Percentiles rank a stretch among this genome's conserved stretches.
These are phyloP conservation scores for Brotula barbata DNA, from an alignment of 2,797 vertebrate genomes.

Conservation along the genomic window DNA sequence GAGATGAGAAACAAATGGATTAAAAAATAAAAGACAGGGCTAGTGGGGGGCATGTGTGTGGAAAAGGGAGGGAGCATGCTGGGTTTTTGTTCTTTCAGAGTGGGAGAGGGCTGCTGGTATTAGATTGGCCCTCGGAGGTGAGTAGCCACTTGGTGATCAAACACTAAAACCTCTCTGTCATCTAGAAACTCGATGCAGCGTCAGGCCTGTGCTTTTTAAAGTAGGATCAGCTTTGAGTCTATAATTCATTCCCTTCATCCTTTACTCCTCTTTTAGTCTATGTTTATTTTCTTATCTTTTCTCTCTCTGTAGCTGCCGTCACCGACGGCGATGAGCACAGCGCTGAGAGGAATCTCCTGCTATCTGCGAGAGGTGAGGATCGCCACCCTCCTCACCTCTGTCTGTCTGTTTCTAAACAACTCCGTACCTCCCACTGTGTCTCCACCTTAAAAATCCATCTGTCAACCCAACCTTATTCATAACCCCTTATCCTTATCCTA, in stretches of 20 bases:
- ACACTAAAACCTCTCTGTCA: slow-evolving; percentile 48
- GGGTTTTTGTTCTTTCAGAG: slow-evolving; percentile 57
- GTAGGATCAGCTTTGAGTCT: slow-evolving; percentile 32
- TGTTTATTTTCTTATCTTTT: slow-evolving; percentile 5
- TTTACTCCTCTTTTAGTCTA: background rate
- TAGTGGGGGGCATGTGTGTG: slow-evolving; percentile 16
- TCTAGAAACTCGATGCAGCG: slow-evolving; percentile 29
- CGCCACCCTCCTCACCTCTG: slow-evolving; percentile 1
- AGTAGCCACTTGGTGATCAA: slow-evolving; percentile 61
- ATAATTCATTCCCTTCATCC: slow-evolving; percentile 6
- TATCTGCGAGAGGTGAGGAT: slow-evolving; percentile 88
- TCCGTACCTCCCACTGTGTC: too few species aligned
- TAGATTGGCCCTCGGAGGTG: slow-evolving; percentile 57
- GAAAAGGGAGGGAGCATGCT: slow-evolving; percentile 18
- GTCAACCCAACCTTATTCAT: background rate
- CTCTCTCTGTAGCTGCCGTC: slow-evolving; percentile 81
- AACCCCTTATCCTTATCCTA: too few species aligned
- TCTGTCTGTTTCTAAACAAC: background rate
- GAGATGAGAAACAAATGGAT: slow-evolving; percentile 70
- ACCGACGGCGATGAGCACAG: slow-evolving; percentile 87
- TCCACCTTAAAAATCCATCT: background rate
- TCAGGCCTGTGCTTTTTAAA: slow-evolving; percentile 60
- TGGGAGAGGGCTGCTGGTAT: slow-evolving; percentile 44
- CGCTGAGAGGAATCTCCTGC: slow-evolving; percentile 90
- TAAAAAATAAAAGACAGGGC: slow-evolving; percentile 64